Base-by-base conservation (phyloP, 2,797 vertebrate species). In the Labroides dimidiatus region DNA sequence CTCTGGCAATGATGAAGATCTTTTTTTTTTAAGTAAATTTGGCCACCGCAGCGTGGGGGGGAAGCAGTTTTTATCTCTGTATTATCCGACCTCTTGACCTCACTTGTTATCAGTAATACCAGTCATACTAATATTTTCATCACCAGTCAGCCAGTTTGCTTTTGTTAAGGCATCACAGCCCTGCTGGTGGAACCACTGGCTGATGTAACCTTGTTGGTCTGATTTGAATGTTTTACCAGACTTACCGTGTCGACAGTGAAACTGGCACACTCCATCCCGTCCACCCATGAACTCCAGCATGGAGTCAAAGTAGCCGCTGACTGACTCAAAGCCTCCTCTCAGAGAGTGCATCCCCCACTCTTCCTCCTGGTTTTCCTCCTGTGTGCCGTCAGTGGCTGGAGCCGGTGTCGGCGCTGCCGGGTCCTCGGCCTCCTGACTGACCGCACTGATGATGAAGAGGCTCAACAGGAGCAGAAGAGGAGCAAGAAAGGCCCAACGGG, bases 231-330 rank as follows among this genome's bases (percentile, higher is more conserved):
- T 4, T 17, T 27, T 19, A 50, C 43, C 24, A 12, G 3, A 49
- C 95, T 93, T 83, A 98, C 97, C 97, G 0, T 93, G 95, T 56
- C 96, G 93, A 68, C 97, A 98, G 44, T 94, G 92, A 88, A 97
- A 96, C 60, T 98, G 96, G 11, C 97, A 98, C 47, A 98, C 92
- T 0, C 97, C 97, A 0, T 98, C 95, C 44, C 95, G 96, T 1
- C 97, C 97, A 0, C 97, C 97, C 10, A 98, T 93, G 64, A 98
- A 93, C 80, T 98, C 97, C 84, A 96, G 75, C 88, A 98, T 92
- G 0, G 96, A 97, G 80, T 98, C 97, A 2, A 98, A 97, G 91
- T 98, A 98, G 70, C 93, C 62, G 49, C 95, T 92, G 16, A 96
- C 95, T 0, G 94, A 81, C 79, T 98, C 96, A 0, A 98, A 97